Percentiles rank a stretch among this genome's conserved stretches.
These are phyloP conservation scores for Andrena fulva DNA, from an alignment of 2,888 invertebrate species.

Conservation along the genomic window DNA sequence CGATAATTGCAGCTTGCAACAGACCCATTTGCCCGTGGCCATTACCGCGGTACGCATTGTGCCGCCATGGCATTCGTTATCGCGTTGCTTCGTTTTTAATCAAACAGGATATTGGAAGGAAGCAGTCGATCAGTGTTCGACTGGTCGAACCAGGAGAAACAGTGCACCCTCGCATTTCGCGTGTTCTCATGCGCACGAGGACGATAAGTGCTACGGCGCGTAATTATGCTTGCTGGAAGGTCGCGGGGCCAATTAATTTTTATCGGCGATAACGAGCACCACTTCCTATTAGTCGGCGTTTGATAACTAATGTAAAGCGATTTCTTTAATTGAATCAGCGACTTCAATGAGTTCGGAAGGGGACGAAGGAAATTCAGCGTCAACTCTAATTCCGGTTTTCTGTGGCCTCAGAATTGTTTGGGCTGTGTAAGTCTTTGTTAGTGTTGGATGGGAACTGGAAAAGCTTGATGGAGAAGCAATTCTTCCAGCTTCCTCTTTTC, in stretches of 20 bases:
- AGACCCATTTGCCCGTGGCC: constrained; percentile 49
- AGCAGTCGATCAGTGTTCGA: constrained; percentile 10
- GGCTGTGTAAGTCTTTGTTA: not conserved
- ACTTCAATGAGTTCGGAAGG: not conserved
- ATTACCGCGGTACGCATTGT: constrained; percentile 30
- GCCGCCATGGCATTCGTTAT: constrained; percentile 48
- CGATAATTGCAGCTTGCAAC: constrained; percentile 57
- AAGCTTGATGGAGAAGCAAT: not conserved
- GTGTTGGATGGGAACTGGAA: not conserved
- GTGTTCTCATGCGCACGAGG: constrained; percentile 4
- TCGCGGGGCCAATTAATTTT: constrained; percentile 61
- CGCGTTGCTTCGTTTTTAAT: constrained; percentile 46
- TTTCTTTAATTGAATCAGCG: not conserved
- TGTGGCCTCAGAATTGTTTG: too few relatives aligned
- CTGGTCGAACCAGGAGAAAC: not conserved
- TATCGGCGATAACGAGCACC: constrained; percentile 43
- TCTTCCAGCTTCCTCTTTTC: not conserved
- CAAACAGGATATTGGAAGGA: constrained; percentile 31
- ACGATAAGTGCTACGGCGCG: constrained; percentile 41
- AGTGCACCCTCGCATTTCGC: constrained; percentile 12
- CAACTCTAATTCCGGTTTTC: too few relatives aligned
- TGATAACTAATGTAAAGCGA: constrained; percentile 13
- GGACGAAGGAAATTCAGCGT: too few relatives aligned
- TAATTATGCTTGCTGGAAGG: constrained; percentile 24
- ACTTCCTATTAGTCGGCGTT: constrained; percentile 37